phyloP scores from a whole-genome alignment of 2,113 vertebrate species.

The Lycaon pictus region DNA sequence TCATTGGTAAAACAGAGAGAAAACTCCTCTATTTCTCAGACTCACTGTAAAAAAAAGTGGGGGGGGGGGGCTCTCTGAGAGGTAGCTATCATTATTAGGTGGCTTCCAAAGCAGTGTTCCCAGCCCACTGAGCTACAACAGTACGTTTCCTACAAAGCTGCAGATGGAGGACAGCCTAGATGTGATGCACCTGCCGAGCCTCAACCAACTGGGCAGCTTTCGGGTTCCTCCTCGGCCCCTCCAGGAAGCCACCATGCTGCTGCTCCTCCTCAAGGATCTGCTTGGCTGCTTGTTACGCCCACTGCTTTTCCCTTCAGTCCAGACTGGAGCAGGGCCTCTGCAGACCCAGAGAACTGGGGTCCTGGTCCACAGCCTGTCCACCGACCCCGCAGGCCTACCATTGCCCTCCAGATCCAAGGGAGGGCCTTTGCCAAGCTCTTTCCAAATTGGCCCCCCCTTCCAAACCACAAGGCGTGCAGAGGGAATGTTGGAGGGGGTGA shows the following conservation, averaged over 20 bases:
- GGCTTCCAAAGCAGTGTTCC: not conserved
- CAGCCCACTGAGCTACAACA: not conserved
- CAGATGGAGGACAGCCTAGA: accelerated
- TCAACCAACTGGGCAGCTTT: too few species aligned
- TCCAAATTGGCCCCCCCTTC: not conserved
- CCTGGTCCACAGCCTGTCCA: too few species aligned
- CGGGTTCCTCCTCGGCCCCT: not conserved
- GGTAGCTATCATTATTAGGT: not conserved
- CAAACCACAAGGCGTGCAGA: not conserved
- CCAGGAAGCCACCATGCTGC: too few species aligned
- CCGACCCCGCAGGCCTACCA: not conserved
- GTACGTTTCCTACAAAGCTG: not conserved
- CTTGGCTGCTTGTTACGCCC: too few species aligned
- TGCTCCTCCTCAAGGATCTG: not conserved
- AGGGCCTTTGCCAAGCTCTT: not conserved
- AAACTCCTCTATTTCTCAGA: not conserved
- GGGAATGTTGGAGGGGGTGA: accelerated
- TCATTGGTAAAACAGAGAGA: not conserved
- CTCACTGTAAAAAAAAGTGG: not conserved
- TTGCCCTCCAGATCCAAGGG: not conserved
- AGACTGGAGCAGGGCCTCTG: not conserved
- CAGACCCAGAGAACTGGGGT: not conserved
- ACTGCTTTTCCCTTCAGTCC: not conserved
- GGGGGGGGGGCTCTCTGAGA: not conserved
- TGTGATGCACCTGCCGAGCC: accelerated